Evolutionary conservation across 2,113 vertebrate species (phyloP), one percentile per base, ranked within the genome.

Genomic region (Nematolebias whitei): DNA sequence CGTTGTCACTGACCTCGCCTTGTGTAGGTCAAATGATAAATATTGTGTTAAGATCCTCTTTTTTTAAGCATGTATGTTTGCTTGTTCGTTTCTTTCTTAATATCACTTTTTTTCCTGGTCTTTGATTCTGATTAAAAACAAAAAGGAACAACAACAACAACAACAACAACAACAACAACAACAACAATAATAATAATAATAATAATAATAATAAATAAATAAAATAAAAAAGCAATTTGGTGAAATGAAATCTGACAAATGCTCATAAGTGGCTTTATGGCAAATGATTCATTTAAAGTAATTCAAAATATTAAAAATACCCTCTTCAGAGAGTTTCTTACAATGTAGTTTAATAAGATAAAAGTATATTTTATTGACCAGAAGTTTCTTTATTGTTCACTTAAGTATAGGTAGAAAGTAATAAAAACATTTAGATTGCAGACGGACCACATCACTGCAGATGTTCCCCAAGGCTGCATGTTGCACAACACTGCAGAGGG

Each of bases 401-500:
- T 39, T 5, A 12, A 41, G 8, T n/a, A 16, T 20, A 52, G 7
- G 20, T 32, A 55, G 29, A 10, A 64, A 44, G 56, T 44, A 54
- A 50, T 62, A 29, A 64, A 29, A 32, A 65, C 71, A 62, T 56
- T 76, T 62, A 43, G 43, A 52, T 41, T 35, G 47, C 5, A 57
- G 24, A 24, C 56, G 11, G 32, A 75, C 69, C 26, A 16, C 24
- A 75, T 76, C 53, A 51, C 39, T 19, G 24, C 55, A 66, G 26
- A 76, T 51, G 2, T 56, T 55, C 51, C 63, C 52, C 4, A n/a
- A 50, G 77, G 71, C 55, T 59, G 50, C 40, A 57, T 63, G 78
- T 65, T 65, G 48, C 80, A 70, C 58, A 76, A 54, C 45, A 65
- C 22, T 16, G 49, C 40, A 70, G 20, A 55, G 3, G 50, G 66